phyloP scores from a whole-genome alignment of 2,113 vertebrate genomes.

The Cyanoramphus novaezelandiae region DNA sequence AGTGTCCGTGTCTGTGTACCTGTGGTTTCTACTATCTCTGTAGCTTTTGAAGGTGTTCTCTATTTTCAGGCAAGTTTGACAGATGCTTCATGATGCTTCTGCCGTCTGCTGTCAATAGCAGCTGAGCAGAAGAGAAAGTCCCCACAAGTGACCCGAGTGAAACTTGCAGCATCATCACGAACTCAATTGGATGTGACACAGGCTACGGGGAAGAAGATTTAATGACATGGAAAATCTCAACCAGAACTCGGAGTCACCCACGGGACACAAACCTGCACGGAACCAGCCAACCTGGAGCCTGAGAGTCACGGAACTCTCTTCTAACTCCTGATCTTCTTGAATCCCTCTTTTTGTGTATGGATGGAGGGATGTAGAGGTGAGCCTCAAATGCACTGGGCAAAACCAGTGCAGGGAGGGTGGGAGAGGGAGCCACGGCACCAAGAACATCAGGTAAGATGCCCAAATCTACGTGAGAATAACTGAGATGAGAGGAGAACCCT shows the following conservation, averaged over 20 bases:
- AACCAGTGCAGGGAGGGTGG: neutral
- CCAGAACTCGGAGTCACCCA: neutral
- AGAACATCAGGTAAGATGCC: neutral
- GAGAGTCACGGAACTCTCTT: rapidly evolving
- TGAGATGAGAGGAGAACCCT: neutral
- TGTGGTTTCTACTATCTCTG: neutral
- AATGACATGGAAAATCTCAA: neutral
- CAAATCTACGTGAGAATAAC: neutral
- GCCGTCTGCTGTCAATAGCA: neutral
- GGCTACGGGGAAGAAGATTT: neutral
- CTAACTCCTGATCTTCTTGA: neutral
- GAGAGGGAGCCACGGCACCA: neutral
- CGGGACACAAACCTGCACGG: neutral
- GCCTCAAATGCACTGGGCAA: rapidly evolving
- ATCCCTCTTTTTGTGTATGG: rapidly evolving
- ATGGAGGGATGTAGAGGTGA: neutral
- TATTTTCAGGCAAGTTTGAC: neutral
- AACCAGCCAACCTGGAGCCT: neutral
- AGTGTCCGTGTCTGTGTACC: rapidly evolving
- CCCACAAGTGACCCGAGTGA: neutral
- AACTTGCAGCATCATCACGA: neutral
- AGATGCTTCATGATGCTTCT: neutral
- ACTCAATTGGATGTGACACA: neutral
- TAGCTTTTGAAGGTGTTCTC: neutral
- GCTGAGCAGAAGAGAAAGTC: neutral